Evolutionary conservation across 2,888 invertebrate species (phyloP), one percentile per base, ranked within the genome.

Genomic region (Dicranocentrus wangi): DNA sequence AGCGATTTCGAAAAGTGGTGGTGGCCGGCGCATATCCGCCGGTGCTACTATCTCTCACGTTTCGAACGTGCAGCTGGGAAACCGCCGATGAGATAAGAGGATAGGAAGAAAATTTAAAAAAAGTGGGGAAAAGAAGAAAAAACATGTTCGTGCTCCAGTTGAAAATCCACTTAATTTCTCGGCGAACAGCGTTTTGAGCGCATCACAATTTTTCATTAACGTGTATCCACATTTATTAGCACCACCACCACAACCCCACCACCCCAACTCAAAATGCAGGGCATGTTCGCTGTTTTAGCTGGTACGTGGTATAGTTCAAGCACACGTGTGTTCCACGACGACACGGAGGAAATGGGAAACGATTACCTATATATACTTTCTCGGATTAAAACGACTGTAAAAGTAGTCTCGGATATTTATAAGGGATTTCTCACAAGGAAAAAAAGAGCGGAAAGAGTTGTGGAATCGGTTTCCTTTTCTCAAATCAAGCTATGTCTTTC

Each of bases 191-290:
- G 27, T 75, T 66, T 75, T 65, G 51, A 75, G 42, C 63, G n/a
- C n/a, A n/a, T n/a, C n/a, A 58, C 19, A 75, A 55, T 73, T 47
- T 75, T 75, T 75, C 75, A 75, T 66, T 75, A 66, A n/a, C 42
- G 42, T 71, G n/a, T 71, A n/a, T 47, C 5, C n/a, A n/a, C n/a
- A n/a, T n/a, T n/a, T n/a, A n/a, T n/a, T n/a, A n/a, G n/a, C n/a
- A n/a, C n/a, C n/a, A n/a, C n/a, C n/a, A n/a, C n/a, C n/a, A n/a
- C n/a, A n/a, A n/a, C n/a, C n/a, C 47, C n/a, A 47, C 47, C 70
- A 70, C 70, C 42, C 70, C 25, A 68, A 28, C n/a, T 15, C 53
- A 39, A n/a, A 28, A 25, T 32, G 19, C 17, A 70, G 28, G 13
- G 19, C 32, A 43, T 65, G 65, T 39, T 2, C 27, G 47, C 39